phyloP scores from a whole-genome alignment of 2,113 vertebrate species.

The Rhadina sibilatrix region DNA sequence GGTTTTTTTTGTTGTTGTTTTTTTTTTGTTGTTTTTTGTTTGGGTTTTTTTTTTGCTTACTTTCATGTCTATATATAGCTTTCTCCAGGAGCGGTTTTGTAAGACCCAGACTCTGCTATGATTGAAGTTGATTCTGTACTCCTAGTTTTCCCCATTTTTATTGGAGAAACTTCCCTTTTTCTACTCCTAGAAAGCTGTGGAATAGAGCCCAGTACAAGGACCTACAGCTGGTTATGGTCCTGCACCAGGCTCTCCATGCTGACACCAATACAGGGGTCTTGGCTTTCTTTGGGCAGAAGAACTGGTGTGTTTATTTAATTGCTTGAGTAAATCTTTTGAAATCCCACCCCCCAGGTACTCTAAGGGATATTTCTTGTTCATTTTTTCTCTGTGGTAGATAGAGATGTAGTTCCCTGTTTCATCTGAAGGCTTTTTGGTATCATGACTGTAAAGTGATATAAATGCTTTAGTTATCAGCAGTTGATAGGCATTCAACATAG shows the following conservation, averaged over 20 bases:
- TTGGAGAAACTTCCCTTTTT: not conserved
- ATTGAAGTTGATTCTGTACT: not conserved
- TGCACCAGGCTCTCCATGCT: constrained; percentile 75
- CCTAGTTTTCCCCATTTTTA: not conserved
- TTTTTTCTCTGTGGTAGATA: not conserved
- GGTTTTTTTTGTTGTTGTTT: too few relatives aligned
- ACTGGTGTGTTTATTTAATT: constrained; percentile 82
- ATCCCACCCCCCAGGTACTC: not conserved
- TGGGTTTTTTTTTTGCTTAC: not conserved
- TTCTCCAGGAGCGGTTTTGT: not conserved
- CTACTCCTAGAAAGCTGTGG: constrained; percentile 27
- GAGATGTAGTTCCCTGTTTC: not conserved
- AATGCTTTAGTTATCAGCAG: not conserved
- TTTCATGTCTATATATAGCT: not conserved
- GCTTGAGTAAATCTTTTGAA: constrained; percentile 73
- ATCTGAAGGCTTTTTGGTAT: not conserved
- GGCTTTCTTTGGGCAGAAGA: constrained; percentile 80
- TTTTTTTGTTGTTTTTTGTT: too few relatives aligned
- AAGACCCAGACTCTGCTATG: not conserved
- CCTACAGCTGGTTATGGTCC: constrained; percentile 68
- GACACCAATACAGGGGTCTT: constrained; percentile 79
- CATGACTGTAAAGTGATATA: not conserved
- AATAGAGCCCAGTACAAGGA: constrained; percentile 68
- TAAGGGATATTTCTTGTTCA: not conserved
- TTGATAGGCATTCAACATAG: not conserved